Evolutionary conservation across 2,888 invertebrate genomes (phyloP), one percentile per base, ranked within the genome.

Genomic region (Limenitis camilla): DNA sequence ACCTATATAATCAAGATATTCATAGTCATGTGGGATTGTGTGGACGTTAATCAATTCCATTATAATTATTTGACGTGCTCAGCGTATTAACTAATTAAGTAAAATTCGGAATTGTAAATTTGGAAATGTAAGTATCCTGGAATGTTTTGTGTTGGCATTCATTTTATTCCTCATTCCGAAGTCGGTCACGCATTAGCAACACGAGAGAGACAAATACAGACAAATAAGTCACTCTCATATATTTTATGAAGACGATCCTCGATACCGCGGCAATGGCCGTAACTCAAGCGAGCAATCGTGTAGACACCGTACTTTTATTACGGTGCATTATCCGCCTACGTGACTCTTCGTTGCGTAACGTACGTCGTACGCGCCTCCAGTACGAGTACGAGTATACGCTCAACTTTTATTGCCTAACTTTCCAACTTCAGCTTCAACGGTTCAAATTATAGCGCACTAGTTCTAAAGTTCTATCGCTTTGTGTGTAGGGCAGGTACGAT

Each of bases 321-420:
- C 30, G 5, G 11, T 45, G 45, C 44, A 40, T 44, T 32, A 44
- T 43, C 28, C 5, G 8, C 35, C 32, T 28, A 43, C 49, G 49
- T 43, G 49, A 40, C 43, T 27, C 31, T 29, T 43, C 49, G 38
- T 29, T 44, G 43, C 43, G 11, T 43, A 50, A 19, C 19, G 19
- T 19, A 19, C 19, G 19, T 19, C 19, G 19, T 19, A 19, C 19
- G 19, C 19, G 19, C 3, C 19, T 19, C 19, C 19, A 19, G 19
- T 19, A 19, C 19, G 19, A 19, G 19, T 19, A 19, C 19, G 19
- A 19, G 19, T 19, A 47, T 53, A 53, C 39, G 48, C 42, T 43
- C 27, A 48, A 53, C 48, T 53, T 48, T 48, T 53, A 53, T 53
- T 53, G 52, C 42, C 28, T 11, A 53, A 53, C 52, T 53, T 53